Percentiles rank a stretch among this genome's conserved stretches.
phyloP scores from a whole-genome alignment of 1,140 invertebrate genomes.

The Diachasmimorpha longicaudata region DNA sequence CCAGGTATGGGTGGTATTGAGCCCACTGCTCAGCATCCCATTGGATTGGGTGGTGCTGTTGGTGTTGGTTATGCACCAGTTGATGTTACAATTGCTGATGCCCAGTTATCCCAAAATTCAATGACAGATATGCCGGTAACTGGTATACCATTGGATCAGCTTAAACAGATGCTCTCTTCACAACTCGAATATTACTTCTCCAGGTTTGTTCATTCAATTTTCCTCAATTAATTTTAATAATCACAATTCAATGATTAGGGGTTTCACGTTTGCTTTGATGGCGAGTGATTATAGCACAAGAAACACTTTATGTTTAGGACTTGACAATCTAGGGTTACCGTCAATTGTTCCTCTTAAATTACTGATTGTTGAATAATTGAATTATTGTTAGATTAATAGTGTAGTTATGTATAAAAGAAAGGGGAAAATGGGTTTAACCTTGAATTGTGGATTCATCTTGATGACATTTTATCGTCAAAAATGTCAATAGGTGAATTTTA shows the following conservation, averaged over 20 bases:
- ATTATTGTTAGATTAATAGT: too few relatives aligned
- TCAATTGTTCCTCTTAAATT: too few relatives aligned
- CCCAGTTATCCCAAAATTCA: conserved; percentile 48
- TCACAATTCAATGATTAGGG: not conserved
- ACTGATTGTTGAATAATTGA: too few relatives aligned
- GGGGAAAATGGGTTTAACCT: too few relatives aligned
- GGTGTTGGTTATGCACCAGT: conserved; percentile 56
- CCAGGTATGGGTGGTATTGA: conserved; percentile 53
- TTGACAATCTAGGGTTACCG: too few relatives aligned
- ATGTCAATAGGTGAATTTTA: too few relatives aligned
- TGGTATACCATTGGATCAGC: conserved; percentile 71
- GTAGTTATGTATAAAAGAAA: too few relatives aligned
- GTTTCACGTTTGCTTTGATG: too few relatives aligned
- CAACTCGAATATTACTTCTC: conserved; percentile 93
- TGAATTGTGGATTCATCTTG: too few relatives aligned
- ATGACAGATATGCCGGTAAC: conserved; percentile 54
- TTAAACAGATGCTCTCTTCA: conserved; percentile 79
- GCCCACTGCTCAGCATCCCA: conserved; percentile 52
- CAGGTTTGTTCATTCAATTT: conserved; percentile 62
- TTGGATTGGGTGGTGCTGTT: conserved; percentile 56
- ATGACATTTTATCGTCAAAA: too few relatives aligned
- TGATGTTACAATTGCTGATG: conserved; percentile 53
- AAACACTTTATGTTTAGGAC: too few relatives aligned
- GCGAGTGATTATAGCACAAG: too few relatives aligned
- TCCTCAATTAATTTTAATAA: not conserved